Base-by-base conservation (phyloP, 30 jellyfish, hydroid and myxozoan genomes). In the Cassiopea andromeda region DNA sequence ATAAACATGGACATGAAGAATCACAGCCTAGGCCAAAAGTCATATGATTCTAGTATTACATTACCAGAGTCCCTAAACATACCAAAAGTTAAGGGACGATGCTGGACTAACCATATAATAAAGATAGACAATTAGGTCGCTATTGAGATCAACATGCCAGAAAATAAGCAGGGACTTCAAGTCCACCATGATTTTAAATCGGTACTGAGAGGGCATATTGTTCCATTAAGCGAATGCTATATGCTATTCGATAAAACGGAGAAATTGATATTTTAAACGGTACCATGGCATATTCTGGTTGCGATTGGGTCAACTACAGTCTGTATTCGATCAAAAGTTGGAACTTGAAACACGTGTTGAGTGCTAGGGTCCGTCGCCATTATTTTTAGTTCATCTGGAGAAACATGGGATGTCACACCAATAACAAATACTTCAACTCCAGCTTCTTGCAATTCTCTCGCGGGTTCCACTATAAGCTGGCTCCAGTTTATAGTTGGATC, bases 401-500 rank as follows among this genome's bases (percentile, higher is more conserved):
- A 89, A 18, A 95, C 97, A 58, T 78, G 87, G 2, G 97, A 82
- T 17, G 99, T 90, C 15, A 91, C 92, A 10, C 99, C 99, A 44
- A 95, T 86, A 1, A 92, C 97, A 75, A 91, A 95, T 1, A 95
- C 96, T 12, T 95, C 97, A 44, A 95, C 97, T 9, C 99, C 99
- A 64, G 92, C 89, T 48, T 88, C 93, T 70, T 89, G 97, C 43
- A 95, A 81, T 48, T 92, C 92, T n/a, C 97, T 85, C 2, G 99
- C 92, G 3, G 99, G 99, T 66, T 95, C 99, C 46, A 87, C 93
- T 10, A 90, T 75, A 94, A 90, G 83, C 71, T 91, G 97, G 68
- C 95, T 75, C 99, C 99, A 95, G 84, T 95, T 88, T 44, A 95
- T 88, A 3, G 99, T 83, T 15, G 98, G 99, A 78, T 95, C 99